A percentile compares a stretch with the other conserved stretches of the same genome.
phyloP scores from a whole-genome alignment of 2,888 invertebrate genomes.

The Callinectes sapidus region DNA sequence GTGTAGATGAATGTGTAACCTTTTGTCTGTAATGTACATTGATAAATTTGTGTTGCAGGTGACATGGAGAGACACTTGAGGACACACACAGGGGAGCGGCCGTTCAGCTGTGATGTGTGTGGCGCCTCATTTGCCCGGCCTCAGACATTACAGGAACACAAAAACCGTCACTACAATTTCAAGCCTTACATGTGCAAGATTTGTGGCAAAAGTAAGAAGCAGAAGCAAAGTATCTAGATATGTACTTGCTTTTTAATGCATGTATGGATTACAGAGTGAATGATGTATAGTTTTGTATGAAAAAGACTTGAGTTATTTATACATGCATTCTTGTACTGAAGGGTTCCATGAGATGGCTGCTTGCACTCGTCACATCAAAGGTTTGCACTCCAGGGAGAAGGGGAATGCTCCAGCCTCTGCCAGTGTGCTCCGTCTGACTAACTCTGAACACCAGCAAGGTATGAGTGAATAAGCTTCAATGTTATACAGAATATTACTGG shows the following conservation, averaged over 20 bases:
- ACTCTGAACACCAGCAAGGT: slow-evolving; percentile 42
- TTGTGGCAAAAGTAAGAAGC: slow-evolving; percentile 55
- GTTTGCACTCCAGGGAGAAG: slow-evolving; percentile 50
- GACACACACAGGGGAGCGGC: slow-evolving; percentile 73
- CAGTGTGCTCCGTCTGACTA: slow-evolving; percentile 44
- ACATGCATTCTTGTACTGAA: background rate
- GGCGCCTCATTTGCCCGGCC: slow-evolving; percentile 76
- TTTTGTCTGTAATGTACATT: background rate
- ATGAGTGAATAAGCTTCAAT: background rate
- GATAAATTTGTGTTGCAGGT: slow-evolving; percentile 73
- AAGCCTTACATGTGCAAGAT: slow-evolving; percentile 75
- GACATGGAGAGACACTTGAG: slow-evolving; percentile 75
- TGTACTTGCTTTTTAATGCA: background rate
- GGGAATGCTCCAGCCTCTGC: slow-evolving; percentile 34
- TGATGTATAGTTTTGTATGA: background rate
- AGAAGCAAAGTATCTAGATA: background rate
- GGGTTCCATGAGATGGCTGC: slow-evolving; percentile 61
- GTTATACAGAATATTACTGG: background rate
- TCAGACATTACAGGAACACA: slow-evolving; percentile 76
- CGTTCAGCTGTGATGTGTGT: slow-evolving; percentile 76
- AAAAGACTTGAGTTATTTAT: background rate
- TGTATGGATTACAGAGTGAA: background rate
- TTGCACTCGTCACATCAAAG: slow-evolving; percentile 57
- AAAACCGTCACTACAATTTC: slow-evolving; percentile 76
- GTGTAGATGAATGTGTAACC: background rate